These are phyloP conservation scores for Heliconius hortense DNA, from an alignment of 2,888 invertebrate genomes.

Conservation along the genomic window DNA sequence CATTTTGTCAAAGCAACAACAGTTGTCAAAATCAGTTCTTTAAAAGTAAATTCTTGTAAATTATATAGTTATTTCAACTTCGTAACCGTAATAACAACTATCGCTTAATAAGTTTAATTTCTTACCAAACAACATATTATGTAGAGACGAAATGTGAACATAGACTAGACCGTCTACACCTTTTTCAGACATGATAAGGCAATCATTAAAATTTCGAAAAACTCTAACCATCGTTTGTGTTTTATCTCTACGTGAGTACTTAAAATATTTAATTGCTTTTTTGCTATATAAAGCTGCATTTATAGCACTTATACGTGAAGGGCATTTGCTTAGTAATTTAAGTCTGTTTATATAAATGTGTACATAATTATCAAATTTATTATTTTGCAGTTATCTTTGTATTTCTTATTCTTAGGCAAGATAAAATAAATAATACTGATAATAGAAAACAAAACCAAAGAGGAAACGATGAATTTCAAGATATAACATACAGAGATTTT, in stretches of 20 bases:
- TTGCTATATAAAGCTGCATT: slow-evolving; percentile 28
- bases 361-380: slow-evolving; percentile 36
- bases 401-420: slow-evolving; percentile 61
- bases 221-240: slow-evolving; percentile 64
- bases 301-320: not conserved
- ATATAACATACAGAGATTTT: slow-evolving; percentile 58
- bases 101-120: not conserved
- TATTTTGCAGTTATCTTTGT: slow-evolving; percentile 64
- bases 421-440: slow-evolving; percentile 49
- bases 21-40: slow-evolving; percentile 16
- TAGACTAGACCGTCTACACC: slow-evolving; percentile 47
- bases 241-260: slow-evolving; percentile 66
- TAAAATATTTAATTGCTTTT: slow-evolving; percentile 29
- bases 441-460: slow-evolving; percentile 52
- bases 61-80: slow-evolving; percentile 15
- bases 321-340: not conserved
- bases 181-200: slow-evolving; percentile 74
- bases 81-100: not conserved
- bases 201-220: slow-evolving; percentile 71
- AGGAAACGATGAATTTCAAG: slow-evolving; percentile 53
- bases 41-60: slow-evolving; percentile 15
- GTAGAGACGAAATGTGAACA: slow-evolving; percentile 61
- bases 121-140: not conserved
- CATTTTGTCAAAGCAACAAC: slow-evolving; percentile 4
- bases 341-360: not conserved